phyloP scores from a whole-genome alignment of 2,888 invertebrate species.

The Crematogaster levior region DNA sequence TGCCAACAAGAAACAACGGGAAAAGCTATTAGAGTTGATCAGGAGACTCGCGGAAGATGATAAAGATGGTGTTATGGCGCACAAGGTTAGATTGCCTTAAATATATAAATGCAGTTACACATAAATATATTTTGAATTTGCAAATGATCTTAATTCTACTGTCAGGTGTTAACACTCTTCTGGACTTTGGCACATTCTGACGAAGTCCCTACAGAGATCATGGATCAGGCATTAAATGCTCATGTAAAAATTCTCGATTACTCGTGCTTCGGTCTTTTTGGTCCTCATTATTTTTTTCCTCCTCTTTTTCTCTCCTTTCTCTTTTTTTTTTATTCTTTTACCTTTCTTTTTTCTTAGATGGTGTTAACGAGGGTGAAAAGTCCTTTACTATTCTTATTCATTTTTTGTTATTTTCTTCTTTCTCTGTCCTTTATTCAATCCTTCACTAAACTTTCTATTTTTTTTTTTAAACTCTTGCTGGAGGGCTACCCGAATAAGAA shows the following conservation, averaged over 20 bases:
- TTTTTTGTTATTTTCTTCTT: too few relatives aligned
- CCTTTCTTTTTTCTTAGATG: too few relatives aligned
- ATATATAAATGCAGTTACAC: neutral
- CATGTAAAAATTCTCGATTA: slow-evolving; percentile 99
- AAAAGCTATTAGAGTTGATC: slow-evolving; percentile 97
- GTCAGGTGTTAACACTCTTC: slow-evolving; percentile 94
- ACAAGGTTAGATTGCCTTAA: slow-evolving; percentile 94
- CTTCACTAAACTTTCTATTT: too few relatives aligned
- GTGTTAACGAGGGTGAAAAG: too few relatives aligned
- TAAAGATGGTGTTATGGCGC: slow-evolving; percentile 99
- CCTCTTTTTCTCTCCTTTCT: too few relatives aligned
- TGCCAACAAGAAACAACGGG: slow-evolving; percentile 97
- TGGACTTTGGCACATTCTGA: slow-evolving; percentile 99
- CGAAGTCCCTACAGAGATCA: slow-evolving; percentile 98
- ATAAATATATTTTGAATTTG: slow-evolving; percentile 11
- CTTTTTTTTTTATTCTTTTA: too few relatives aligned
- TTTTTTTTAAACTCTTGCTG: too few relatives aligned
- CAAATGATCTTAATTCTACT: slow-evolving; percentile 27
- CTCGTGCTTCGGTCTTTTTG: too few relatives aligned
- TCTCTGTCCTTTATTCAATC: too few relatives aligned
- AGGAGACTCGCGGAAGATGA: slow-evolving; percentile 98
- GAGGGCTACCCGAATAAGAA: too few relatives aligned
- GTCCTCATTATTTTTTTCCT: too few relatives aligned
- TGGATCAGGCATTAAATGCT: slow-evolving; percentile 97
- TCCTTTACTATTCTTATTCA: too few relatives aligned